Evolutionary conservation across 2,888 invertebrate species (phyloP), one percentile per base, ranked within the genome.

Genomic region (Melieria picta): DNA sequence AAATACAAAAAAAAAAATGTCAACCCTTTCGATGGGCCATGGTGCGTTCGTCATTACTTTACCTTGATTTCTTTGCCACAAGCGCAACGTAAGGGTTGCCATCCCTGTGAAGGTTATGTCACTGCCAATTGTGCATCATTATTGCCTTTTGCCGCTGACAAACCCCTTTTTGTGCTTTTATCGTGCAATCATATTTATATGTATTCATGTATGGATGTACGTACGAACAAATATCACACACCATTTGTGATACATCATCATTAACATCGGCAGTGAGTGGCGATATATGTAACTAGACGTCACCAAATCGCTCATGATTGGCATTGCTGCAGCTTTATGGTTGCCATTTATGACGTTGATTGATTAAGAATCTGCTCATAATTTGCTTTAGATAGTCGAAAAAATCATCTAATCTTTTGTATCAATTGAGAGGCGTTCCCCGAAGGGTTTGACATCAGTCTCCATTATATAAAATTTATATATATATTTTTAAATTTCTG

Each of bases 271-370:
- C 30, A 30, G 30, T 30, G 30, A 30, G 30, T 30, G 30, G 30
- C 30, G 30, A 30, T 30, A 3, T 30, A 30, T 30, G 0, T 30
- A 30, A 30, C 30, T 30, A 30, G 55, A 58, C 69, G 69, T 69
- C 69, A 66, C 66, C 64, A 64, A 60, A 62, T 64, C 69, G 69
- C 65, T 63, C 50, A 58, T 63, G 45, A 56, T 52, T 46, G 57
- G 50, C 30, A 11, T 72, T 77, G 62, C 63, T 77, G 77, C 66
- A 74, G 73, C 67, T 13, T 71, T 68, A 68, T 69, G 47, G 47
- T 66, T 70, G 73, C 72, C 73, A 76, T 77, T 82, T 83, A 81
- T 82, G 83, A 82, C 82, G 80, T 80, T 83, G 83, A 83, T 83
- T 83, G 84, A 83, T 83, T 84, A 79, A 79, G 76, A 79, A 77